A percentile compares a stretch with the other conserved stretches of the same genome.
phyloP scores from a whole-genome alignment of 2,797 vertebrate species.

The Chelon labrosus region DNA sequence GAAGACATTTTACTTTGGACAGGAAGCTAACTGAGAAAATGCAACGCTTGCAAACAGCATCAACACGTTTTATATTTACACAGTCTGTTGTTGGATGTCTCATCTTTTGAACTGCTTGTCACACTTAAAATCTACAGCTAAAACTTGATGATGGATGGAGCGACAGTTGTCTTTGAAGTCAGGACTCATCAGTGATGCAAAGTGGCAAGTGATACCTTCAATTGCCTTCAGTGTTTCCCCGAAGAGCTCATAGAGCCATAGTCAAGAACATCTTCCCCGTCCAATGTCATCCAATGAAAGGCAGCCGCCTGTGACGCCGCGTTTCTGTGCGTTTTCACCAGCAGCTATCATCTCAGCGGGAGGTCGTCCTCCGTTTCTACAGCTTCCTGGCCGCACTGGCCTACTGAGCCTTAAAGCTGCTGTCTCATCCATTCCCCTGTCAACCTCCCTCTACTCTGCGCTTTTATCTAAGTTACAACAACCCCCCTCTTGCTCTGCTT shows the following conservation, averaged over 20 bases:
- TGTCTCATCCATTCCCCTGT: constrained; percentile 43
- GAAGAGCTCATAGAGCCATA: constrained; percentile 13
- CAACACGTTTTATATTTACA: constrained; percentile 20
- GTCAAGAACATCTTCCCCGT: constrained; percentile 10
- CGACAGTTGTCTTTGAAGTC: constrained; percentile 55
- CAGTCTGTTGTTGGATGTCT: constrained; percentile 32
- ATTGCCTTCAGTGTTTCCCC: constrained; percentile 26
- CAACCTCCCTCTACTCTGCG: constrained; percentile 23
- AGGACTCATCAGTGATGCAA: constrained; percentile 49
- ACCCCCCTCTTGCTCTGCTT: constrained; percentile 32
- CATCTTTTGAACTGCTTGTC: constrained; percentile 47
- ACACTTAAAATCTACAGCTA: constrained; percentile 50
- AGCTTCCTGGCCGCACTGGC: constrained; percentile 40
- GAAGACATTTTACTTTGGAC: constrained; percentile 35
- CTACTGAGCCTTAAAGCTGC: constrained; percentile 47
- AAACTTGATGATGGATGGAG: constrained; percentile 36
- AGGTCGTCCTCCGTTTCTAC: constrained; percentile 42
- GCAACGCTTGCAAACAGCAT: constrained; percentile 10
- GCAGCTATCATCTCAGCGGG: constrained; percentile 50
- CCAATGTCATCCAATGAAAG: constrained; percentile 26
- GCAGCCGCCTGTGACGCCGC: constrained; percentile 21
- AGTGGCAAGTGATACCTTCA: constrained; percentile 49
- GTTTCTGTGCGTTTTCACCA: constrained; percentile 35
- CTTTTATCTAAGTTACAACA: constrained; percentile 47
- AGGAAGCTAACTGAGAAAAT: constrained; percentile 32